Conservation (phyloP, 1,140 invertebrate genomes). For the Formica selysi region DNA sequence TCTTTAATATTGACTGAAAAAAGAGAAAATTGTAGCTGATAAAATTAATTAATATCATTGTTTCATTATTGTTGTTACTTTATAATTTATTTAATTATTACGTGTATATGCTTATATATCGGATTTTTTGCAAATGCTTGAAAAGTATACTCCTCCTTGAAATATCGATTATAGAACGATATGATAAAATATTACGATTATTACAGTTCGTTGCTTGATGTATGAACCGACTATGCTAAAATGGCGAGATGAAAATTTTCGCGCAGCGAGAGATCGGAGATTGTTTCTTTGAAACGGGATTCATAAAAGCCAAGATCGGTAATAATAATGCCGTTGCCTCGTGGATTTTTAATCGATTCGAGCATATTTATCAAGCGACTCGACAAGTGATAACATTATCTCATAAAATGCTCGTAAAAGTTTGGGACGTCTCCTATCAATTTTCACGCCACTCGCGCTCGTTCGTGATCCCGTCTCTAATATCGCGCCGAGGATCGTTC, state of each 20-base stretch:
- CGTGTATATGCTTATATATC: not conserved
- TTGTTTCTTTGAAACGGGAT: not conserved
- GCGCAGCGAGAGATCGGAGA: not conserved
- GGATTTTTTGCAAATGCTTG: conserved; percentile 8
- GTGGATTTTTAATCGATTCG: not conserved
- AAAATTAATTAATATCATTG: not conserved
- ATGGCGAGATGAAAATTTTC: conserved; percentile 11
- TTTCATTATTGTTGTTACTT: not conserved
- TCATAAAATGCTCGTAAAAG: not conserved
- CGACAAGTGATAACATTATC: not conserved
- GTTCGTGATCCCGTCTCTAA: not conserved
- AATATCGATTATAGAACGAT: not conserved
- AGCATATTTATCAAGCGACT: not conserved
- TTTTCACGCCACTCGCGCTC: not conserved
- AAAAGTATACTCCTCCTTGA: not conserved
- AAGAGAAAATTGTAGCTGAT: not conserved
- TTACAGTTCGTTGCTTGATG: conserved; percentile 23
- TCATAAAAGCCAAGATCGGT: not conserved
- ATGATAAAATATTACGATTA: conserved; percentile 15
- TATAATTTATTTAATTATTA: conserved; percentile 27
- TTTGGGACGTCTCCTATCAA: not conserved
- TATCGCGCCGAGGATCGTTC: not conserved
- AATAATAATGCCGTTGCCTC: not conserved
- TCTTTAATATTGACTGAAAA: not conserved
- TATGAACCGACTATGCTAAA: conserved; percentile 15